phyloP scores from a whole-genome alignment of 2,797 vertebrate species.

The Pangasius macronema region DNA sequence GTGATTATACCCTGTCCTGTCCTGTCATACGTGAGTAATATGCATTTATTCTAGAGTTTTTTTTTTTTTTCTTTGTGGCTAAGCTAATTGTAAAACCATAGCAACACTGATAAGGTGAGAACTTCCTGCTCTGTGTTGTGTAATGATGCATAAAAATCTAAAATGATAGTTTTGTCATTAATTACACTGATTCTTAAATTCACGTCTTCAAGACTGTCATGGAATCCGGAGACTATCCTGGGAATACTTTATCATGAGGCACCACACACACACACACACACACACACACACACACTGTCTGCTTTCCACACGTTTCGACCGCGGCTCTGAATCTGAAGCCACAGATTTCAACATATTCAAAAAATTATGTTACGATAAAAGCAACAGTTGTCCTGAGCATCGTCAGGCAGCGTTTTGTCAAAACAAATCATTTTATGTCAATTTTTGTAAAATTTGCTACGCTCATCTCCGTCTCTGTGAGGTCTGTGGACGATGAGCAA shows the following conservation, averaged over 20 bases:
- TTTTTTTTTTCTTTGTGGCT: not conserved
- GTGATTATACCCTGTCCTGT: not conserved
- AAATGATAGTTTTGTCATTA: not conserved
- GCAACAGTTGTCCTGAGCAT: no score
- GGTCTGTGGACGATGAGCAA: not conserved
- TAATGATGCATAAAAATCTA: not conserved
- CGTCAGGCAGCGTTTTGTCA: not conserved
- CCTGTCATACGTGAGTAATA: not conserved
- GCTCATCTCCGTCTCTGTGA: not conserved
- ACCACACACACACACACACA: not conserved
- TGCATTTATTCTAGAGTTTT: not conserved
- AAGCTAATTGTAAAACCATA: not conserved
- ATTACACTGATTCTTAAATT: not conserved
- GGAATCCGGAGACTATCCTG: no score
- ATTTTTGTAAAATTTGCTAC: not conserved
- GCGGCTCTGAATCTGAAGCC: not conserved
- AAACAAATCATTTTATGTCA: no score
- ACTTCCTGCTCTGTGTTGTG: not conserved
- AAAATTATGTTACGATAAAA: not conserved
- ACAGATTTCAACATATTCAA: not conserved
- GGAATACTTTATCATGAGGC: not conserved
- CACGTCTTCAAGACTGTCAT: not conserved
- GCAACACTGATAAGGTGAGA: not conserved
- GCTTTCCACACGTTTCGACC: not conserved
- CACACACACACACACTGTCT: not conserved